phyloP scores from a whole-genome alignment of 2,113 vertebrate genomes.

The Gracilinanus agilis region DNA sequence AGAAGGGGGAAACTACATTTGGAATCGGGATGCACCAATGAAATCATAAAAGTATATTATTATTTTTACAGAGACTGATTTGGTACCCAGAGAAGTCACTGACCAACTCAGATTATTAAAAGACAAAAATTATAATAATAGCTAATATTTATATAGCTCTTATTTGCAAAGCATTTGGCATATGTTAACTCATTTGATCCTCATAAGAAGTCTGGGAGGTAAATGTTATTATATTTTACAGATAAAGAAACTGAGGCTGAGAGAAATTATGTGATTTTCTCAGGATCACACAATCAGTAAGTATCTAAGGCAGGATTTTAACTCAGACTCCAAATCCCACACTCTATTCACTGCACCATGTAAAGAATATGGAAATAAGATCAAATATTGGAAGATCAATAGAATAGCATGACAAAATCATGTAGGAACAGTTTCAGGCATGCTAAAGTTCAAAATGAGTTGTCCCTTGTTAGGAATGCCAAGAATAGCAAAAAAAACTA shows the following conservation, averaged over 20 bases:
- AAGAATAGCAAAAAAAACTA: not conserved
- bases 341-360: not conserved
- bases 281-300: not conserved
- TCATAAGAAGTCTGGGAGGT: not conserved
- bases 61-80: not conserved
- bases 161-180: too few relatives aligned
- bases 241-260: not conserved
- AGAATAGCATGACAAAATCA: not conserved
- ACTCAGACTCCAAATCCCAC: not conserved
- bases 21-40: too few relatives aligned
- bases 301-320: not conserved
- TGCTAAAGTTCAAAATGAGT: not conserved
- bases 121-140: not conserved
- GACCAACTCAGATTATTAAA: not conserved
- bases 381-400: not conserved
- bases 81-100: not conserved
- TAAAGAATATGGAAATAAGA: not conserved
- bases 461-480: not conserved
- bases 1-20: too few relatives aligned
- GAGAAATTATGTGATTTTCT: not conserved
- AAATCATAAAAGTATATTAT: too few relatives aligned
- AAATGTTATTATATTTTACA: not conserved
- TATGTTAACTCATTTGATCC: too few relatives aligned
- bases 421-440: not conserved
- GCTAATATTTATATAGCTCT: too few relatives aligned